phyloP scores from a whole-genome alignment of 2,113 vertebrate genomes.

The Zapus hudsonius region DNA sequence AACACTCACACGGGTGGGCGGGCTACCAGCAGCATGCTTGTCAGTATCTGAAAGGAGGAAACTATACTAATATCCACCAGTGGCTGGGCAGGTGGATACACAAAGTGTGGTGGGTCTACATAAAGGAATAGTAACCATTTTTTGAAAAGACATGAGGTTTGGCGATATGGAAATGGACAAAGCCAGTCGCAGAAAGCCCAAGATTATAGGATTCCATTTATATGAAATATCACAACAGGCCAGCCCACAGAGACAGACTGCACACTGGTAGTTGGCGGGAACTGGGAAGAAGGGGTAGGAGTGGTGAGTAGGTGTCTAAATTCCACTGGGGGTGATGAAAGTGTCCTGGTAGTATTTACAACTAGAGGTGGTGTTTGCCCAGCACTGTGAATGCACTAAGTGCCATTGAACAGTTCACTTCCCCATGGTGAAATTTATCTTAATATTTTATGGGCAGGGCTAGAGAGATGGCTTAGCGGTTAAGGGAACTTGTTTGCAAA shows the following conservation, averaged over 20 bases:
- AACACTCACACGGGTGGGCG: background rate
- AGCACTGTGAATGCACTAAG: background rate
- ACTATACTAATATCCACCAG: background rate
- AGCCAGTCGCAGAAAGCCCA: background rate
- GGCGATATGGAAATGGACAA: background rate
- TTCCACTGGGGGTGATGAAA: background rate
- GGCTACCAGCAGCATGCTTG: background rate
- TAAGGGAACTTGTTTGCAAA: too few species aligned
- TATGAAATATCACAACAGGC: background rate
- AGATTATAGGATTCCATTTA: background rate
- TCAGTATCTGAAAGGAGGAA: background rate
- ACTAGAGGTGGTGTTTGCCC: too few species aligned
- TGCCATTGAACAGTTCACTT: background rate
- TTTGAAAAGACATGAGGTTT: background rate
- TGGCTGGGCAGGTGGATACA: background rate
- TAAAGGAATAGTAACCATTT: background rate
- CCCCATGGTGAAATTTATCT: background rate
- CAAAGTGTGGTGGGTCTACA: background rate
- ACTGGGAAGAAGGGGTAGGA: fast-evolving
- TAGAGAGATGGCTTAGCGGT: too few species aligned
- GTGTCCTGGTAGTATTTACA: background rate
- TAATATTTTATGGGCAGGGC: background rate
- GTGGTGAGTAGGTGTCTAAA: too few species aligned
- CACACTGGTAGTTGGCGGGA: background rate
- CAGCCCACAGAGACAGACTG: background rate